Evolutionary conservation across 2,113 vertebrate species (phyloP).

Genomic region (Ceyx melanurus): DNA sequence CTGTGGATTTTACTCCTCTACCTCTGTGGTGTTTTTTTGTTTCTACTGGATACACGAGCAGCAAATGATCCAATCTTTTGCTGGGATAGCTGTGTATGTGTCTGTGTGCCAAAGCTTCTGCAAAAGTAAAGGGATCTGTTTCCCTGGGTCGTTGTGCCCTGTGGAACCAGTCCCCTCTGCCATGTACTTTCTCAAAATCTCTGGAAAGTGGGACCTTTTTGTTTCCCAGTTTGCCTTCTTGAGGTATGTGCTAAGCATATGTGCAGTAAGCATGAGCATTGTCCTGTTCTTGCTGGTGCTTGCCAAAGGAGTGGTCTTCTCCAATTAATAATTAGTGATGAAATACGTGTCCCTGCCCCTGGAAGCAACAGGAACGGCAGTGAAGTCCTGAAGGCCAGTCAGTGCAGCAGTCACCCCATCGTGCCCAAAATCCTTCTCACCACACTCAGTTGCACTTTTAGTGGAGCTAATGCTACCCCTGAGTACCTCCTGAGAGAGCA

Average conservation of each 20-base stretch:
- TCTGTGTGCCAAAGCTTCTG: not conserved
- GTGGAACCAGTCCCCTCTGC: not conserved
- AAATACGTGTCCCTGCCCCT: not conserved
- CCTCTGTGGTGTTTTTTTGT: not conserved
- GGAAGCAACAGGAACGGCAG: not conserved
- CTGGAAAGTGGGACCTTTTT: not conserved
- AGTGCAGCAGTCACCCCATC: not conserved
- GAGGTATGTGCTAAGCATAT: fast-evolving
- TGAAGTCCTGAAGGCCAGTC: not conserved
- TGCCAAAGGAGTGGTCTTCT: not conserved
- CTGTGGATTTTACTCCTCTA: not conserved
- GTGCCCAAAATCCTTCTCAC: not conserved
- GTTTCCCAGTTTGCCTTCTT: not conserved
- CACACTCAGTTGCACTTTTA: not conserved
- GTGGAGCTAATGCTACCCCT: not conserved
- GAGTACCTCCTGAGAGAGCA: not conserved
- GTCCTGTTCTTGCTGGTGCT: not conserved
- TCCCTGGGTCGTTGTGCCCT: fast-evolving
- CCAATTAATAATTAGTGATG: not conserved
- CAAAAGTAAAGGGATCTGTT: not conserved
- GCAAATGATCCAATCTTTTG: not conserved
- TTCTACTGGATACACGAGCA: not conserved
- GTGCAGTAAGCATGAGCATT: not conserved
- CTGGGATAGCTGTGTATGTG: not conserved
- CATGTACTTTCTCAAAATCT: not conserved